These are phyloP conservation scores for Cyclargus thomasi DNA, from an alignment of 1,140 invertebrate species.

Conservation along the genomic window DNA sequence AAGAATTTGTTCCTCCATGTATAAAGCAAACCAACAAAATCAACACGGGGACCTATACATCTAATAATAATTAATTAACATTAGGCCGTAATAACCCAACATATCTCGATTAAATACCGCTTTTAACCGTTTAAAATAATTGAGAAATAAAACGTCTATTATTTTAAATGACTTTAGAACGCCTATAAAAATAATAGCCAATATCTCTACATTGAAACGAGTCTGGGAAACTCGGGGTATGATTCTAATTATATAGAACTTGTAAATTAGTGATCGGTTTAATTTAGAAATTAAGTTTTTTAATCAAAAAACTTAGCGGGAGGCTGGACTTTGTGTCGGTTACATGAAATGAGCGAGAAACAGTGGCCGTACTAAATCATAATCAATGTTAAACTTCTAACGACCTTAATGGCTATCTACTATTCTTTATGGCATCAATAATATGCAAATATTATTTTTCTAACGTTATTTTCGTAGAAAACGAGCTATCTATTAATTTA, in stretches of 20 bases:
- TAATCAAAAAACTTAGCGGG: slow-evolving; percentile 13
- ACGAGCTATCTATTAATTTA: not conserved
- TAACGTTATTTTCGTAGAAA: not conserved
- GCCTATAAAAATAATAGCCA: slow-evolving; percentile 9
- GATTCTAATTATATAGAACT: slow-evolving; percentile 14
- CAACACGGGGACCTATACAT: not conserved
- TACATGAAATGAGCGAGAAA: not conserved
- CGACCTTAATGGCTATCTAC: not conserved
- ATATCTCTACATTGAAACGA: slow-evolving; percentile 1
- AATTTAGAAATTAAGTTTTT: slow-evolving; percentile 13
- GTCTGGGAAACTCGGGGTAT: not conserved
- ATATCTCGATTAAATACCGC: not conserved
- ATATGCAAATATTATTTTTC: slow-evolving; percentile 11
- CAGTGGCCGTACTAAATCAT: slow-evolving; percentile 7
- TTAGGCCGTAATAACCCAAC: slow-evolving; percentile 1
- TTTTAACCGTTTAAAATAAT: slow-evolving; percentile 5
- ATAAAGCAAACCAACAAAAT: slow-evolving; percentile 6
- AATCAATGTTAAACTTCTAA: not conserved
- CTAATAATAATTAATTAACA: slow-evolving; percentile 16
- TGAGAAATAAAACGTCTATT: slow-evolving; percentile 15
- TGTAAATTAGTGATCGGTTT: slow-evolving; percentile 11
- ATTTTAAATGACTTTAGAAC: slow-evolving; percentile 5
- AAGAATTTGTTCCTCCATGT: no score
- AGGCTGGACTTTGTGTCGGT: not conserved
- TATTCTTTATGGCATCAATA: slow-evolving; percentile 5